Conservation (phyloP, 2,888 invertebrate genomes). For the Siphlonurus alternatus region DNA sequence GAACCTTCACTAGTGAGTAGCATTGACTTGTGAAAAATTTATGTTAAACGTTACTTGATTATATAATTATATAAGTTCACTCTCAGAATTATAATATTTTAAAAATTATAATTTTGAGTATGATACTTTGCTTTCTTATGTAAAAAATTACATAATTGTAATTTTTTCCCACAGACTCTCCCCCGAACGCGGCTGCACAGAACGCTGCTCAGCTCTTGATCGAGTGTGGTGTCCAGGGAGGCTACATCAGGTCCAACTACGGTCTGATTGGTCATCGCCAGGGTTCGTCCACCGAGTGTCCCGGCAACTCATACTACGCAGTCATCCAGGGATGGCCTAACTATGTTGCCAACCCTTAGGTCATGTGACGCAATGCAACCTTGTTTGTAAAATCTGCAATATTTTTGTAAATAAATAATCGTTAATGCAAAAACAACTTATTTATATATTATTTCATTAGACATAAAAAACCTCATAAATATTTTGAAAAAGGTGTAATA, state of each 20-base stretch:
- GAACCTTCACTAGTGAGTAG: slow-evolving; percentile 30
- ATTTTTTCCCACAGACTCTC: slow-evolving; percentile 28
- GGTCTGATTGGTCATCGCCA: slow-evolving; percentile 47
- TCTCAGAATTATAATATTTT: background rate
- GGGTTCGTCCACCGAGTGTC: slow-evolving; percentile 45
- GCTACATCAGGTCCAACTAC: slow-evolving; percentile 39
- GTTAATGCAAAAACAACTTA: too few species aligned
- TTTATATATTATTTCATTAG: background rate
- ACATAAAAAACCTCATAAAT: background rate
- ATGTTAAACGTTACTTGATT: too few species aligned
- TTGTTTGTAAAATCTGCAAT: too few species aligned
- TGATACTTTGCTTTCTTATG: too few species aligned
- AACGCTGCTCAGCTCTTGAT: slow-evolving; percentile 40
- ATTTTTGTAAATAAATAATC: too few species aligned
- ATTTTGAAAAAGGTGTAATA: too few species aligned
- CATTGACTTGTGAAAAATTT: too few species aligned
- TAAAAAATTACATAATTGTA: background rate
- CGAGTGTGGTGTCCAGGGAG: slow-evolving; percentile 38
- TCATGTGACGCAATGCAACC: too few species aligned
- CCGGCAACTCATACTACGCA: slow-evolving; percentile 39
- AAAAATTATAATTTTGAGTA: background rate
- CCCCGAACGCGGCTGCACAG: slow-evolving; percentile 41
- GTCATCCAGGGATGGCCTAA: slow-evolving; percentile 47
- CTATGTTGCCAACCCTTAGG: slow-evolving; percentile 17
- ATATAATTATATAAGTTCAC: background rate